Base-by-base conservation (phyloP, 2,797 vertebrate genomes). In the Acomys russatus region DNA sequence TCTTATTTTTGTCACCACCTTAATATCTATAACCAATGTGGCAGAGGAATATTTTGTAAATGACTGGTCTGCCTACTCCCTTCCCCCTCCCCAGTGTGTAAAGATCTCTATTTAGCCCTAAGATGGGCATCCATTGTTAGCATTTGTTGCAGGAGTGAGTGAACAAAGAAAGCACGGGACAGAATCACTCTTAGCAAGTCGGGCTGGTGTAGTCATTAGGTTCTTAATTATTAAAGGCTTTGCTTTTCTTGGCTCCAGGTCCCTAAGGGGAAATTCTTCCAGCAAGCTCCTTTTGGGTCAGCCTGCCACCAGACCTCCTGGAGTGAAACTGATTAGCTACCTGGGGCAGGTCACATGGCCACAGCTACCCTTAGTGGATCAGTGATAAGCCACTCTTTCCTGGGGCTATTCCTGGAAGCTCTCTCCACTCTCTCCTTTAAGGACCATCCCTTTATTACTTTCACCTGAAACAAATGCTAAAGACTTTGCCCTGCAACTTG, bases 141-240 rank as follows among this genome's bases (percentile, higher is more conserved):
- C 56, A 70, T 44, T 30, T 51, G 4, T 68, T 85, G 22, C 6
- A 35, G 7, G 51, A 90, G 63, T 51, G 9, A 70, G 66, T 54
- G 0, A n/a, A 80, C 66, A 80, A 73, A 79, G 18, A n/a, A 94
- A 83, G 33, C 4, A 3, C 70, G 4, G 9, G 5, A 74, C 56
- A 66, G 7, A 4, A 14, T 44, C 88, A n/a, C 59, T 1, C 30
- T 54, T 84, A 78, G 59, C 93, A 85, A 73, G 74, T 33, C 56
- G 84, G 70, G 7, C 70, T 51, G 51, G 11, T 5, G 9, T 64
- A 23, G 14, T 54, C 28, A 25, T 2, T 92, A 10, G 30, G 22
- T 83, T 94, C 78, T 83, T 92, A 85, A 59, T 87, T 70, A 94
- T 64, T 77, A 93, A 91, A 64, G 9, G 1, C 14, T 5, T 2